Base-by-base conservation (phyloP, 2,797 vertebrate genomes). In the Apodemus agrarius region DNA sequence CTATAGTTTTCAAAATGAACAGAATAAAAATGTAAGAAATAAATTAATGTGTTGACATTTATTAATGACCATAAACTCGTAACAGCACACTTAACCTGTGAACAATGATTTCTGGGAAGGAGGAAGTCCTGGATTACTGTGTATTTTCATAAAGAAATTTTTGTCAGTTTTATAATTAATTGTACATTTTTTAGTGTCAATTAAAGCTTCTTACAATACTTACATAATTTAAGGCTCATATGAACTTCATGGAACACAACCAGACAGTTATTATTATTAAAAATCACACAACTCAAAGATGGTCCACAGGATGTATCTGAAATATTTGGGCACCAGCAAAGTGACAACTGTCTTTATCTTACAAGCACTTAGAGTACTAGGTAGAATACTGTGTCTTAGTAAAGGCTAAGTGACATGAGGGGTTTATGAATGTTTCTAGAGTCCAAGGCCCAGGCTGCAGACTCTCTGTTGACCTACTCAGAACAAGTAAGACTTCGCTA, bases 1-100 rank as follows among this genome's bases (percentile, higher is more conserved):
- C 24, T 80, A 14, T 84, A 59, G n/a, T 88, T 74, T 95, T 86
- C 85, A 69, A 93, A 96, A 74, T 79, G 40, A 54, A 59, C 43
- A 94, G 34, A 93, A 6, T 90, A 22, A 93, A 93, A 95, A 69
- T 7, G 6, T 69, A 37, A 92, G 46, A 91, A n/a, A 19, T 93
- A 83, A 67, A 19, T 37, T 79, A 89, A n/a, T 75, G 4, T 59
- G 2, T 81, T 82, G 81, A 29, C 21, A 76, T 10, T 10, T 59
- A 29, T 85, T 6, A 16, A 69, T 57, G 13, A 49, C 24, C 22
- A 34, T 3, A 12, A 34, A 21, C 69, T 75, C 92, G 94, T 49
- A 34, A 46, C 0, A 91, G 3, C 6, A 85, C 26, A 85, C 0
- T 29, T 29, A 52, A 80, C 76, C 52, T 67, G 19, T 83, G 31